Evolutionary conservation across 2,113 vertebrate species (phyloP), one percentile per base, ranked within the genome.

Genomic region (Dicentrarchus labrax): DNA sequence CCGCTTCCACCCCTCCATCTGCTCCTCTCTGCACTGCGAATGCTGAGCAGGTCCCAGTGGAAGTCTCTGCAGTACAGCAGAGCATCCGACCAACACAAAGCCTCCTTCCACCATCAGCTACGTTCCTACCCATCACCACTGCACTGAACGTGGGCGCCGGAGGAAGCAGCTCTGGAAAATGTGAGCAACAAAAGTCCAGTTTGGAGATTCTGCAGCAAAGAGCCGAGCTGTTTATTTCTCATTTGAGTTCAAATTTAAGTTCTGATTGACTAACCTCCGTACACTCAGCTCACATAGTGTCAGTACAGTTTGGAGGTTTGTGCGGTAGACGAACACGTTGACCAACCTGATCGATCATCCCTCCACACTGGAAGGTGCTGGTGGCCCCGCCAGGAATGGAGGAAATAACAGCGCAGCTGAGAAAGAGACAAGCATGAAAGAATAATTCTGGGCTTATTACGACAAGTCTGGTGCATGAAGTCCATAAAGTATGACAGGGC

Each of bases 51-150:
- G 53, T 84, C 82, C 77, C 62, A 36, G 53, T 80, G 8, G 48
- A 19, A 50, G 41, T 77, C 78, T 38, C 86, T 76, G 82, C 86
- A 88, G 38, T 70, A 73, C 15, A 81, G 41, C 61, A 84, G 68
- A 41, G 82, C 86, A n/a, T 81, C 77, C 1, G 73, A 80, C 81
- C 82, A 87, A 61, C 72, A 62, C 41, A n/a, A n/a, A 87, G 73
- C 68, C 53, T 71, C 62, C 39, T 73, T 66, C 13, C 24, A 78
- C 65, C 54, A 78, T 30, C 7, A n/a, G 1, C 13, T 11, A 60
- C 2, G 1, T 0, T 19, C 8, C 21, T 16, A 8, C 65, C 65
- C 30, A 24, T 69, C 53, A 78, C 54, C 54, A 17, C 64, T 10
- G 11, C 51, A 4, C 39, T 47, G 62, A n/a, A 48, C 22, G 24